These are phyloP conservation scores for Venustoraphidia nigricollis DNA, from an alignment of 2,888 invertebrate species.

Conservation along the genomic window DNA sequence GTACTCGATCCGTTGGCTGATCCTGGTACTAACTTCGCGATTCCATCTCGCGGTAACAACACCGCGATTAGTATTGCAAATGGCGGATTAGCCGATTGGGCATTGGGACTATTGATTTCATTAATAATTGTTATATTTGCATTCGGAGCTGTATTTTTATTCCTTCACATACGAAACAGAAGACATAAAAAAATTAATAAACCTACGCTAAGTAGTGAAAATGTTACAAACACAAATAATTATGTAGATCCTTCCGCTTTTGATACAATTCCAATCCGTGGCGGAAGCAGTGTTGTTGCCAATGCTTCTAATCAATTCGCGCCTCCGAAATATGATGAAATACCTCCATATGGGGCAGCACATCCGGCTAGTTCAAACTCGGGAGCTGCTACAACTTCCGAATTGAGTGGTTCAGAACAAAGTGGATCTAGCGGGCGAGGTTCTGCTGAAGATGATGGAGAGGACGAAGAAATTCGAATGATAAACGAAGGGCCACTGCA, in stretches of 20 bases:
- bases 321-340: constrained; percentile 83
- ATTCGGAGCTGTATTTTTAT: constrained; percentile 73
- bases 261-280: constrained; percentile 76
- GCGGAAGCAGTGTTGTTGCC: constrained; percentile 33
- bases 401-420: constrained; percentile 85
- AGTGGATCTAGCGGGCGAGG: constrained; percentile 93
- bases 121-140: constrained; percentile 65
- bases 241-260: constrained; percentile 81
- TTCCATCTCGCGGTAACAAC: constrained; percentile 25
- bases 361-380: constrained; percentile 66
- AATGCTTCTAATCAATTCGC: constrained; percentile 49
- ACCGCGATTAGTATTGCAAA: constrained; percentile 46
- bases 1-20: constrained; percentile 53
- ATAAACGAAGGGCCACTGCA: constrained; percentile 86
- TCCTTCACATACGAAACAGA: constrained; percentile 69
- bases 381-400: constrained; percentile 72
- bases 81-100: constrained; percentile 72
- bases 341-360: constrained; percentile 60
- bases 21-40: constrained; percentile 43
- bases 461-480: constrained; percentile 95
- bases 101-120: constrained; percentile 70
- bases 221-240: constrained; percentile 63
- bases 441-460: constrained; percentile 88
- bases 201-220: constrained; percentile 57
- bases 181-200: constrained; percentile 66